Percentiles rank a stretch among this genome's conserved stretches.
Conservation (phyloP, 2,113 vertebrate species). For the Australoheros scitulus region DNA sequence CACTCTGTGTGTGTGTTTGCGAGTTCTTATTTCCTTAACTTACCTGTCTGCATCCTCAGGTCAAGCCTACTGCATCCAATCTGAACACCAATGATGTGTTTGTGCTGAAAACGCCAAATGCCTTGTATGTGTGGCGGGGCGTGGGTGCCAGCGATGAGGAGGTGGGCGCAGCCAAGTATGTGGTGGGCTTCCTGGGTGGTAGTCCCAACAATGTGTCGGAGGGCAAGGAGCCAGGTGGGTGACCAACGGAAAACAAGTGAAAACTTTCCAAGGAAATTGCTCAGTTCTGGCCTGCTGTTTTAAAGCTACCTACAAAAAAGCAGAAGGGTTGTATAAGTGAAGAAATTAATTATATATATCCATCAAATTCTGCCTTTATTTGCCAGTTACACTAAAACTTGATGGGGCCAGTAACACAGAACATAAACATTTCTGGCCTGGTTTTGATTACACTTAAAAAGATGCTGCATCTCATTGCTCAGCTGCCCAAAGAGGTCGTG, state of each 20-base stretch:
- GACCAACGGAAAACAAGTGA: not conserved
- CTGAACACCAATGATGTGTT: constrained; percentile 85
- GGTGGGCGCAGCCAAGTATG: constrained; percentile 71
- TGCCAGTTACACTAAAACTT: fast-evolving
- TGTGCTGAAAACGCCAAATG: constrained; percentile 72
- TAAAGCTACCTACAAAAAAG: not conserved
- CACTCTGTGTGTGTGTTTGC: not conserved
- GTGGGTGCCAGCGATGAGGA: constrained; percentile 77
- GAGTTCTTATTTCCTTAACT: not conserved
- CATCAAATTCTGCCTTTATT: constrained; percentile 1
- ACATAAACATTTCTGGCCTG: not conserved
- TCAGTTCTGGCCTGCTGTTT: not conserved
- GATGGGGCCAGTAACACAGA: not conserved
- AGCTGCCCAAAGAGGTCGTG: not conserved
- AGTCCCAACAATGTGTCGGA: constrained; percentile 69
- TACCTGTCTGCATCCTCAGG: constrained; percentile 54
- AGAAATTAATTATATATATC: not conserved
- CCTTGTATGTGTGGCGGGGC: constrained; percentile 76
- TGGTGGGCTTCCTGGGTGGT: constrained; percentile 75
- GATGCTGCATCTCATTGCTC: not conserved
- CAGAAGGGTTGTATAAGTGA: not conserved
- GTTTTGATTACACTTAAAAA: not conserved
- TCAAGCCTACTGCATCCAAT: constrained; percentile 58
- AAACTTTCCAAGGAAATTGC: not conserved
- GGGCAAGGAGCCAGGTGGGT: constrained; percentile 81